Base-by-base conservation (phyloP, 2,797 vertebrate genomes). In the Acanthornis magna region DNA sequence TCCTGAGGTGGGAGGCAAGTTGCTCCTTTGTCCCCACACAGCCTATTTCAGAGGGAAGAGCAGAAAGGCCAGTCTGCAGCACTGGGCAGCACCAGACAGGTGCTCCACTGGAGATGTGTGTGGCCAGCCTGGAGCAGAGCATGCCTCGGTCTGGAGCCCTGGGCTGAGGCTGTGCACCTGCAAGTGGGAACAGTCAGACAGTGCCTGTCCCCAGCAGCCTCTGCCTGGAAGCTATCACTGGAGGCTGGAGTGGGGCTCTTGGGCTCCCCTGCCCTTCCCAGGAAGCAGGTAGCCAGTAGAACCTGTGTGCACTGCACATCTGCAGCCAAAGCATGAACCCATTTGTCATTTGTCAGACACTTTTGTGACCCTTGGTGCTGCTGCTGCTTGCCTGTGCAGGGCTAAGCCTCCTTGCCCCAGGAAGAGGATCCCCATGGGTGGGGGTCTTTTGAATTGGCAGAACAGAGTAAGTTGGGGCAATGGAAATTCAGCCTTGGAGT, bases 401-500 rank as follows among this genome's bases (percentile, higher is more conserved):
- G n/a, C 53, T 63, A 77, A 62, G 38, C 13, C 9, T 77, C 76
- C 36, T 66, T 76, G 63, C 25, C 21, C 7, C 27, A 3, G 30
- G 53, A 62, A 75, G 38, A 74, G 73, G 50, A 81, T 54, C 61
- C 45, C 42, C 2, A 1, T 25, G 85, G 63, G n/a, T 40, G 62
- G 9, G 74, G 34, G 40, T n/a, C 36, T 55, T 30, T 54, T 2
- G 58, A 58, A 17, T 43, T 85, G 66, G 34, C 43, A 63, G 74
- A 80, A 65, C 1, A 1, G 36, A 88, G 22, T 32, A 18, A 63
- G 16, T 19, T 30, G 7, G 67, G 60, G 66, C 34, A 45, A 23
- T 87, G 84, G 91, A 91, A 96, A 91, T 50, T 89, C 42, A 91
- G 89, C 71, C 51, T 34, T 70, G 16, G 30, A 54, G n/a, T 83